phyloP scores from a whole-genome alignment of 2,888 invertebrate genomes.

The Acronicta psi region DNA sequence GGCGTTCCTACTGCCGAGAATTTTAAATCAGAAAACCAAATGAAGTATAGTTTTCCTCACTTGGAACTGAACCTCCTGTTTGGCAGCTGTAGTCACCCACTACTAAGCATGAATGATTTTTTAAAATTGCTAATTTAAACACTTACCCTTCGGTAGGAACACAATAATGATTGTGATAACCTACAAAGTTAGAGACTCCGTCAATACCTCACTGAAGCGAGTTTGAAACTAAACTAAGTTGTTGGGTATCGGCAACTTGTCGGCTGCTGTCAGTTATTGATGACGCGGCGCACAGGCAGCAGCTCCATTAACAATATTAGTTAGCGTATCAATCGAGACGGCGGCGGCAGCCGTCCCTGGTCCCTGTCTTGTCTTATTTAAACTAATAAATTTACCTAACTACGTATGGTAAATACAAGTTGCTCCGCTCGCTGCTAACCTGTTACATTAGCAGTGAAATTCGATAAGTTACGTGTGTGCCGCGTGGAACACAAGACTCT shows the following conservation, averaged over 20 bases:
- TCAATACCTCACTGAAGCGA: slow-evolving; percentile 3
- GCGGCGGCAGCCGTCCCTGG: too few relatives aligned
- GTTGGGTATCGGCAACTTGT: not conserved
- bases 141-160: not conserved
- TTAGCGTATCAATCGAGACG: not conserved
- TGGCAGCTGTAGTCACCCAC: too few relatives aligned
- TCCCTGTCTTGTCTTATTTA: not conserved
- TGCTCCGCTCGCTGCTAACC: not conserved
- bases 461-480: too few relatives aligned
- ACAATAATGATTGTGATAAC: slow-evolving; percentile 11
- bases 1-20: too few relatives aligned
- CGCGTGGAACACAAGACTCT: too few relatives aligned
- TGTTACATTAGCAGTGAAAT: too few relatives aligned
- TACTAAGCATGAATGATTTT: too few relatives aligned
- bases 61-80: too few relatives aligned
- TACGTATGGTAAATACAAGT: not conserved
- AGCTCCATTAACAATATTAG: slow-evolving; percentile 2
- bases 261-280: slow-evolving; percentile 15
- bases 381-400: slow-evolving; percentile 11
- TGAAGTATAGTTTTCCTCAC: too few relatives aligned
- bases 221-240: slow-evolving; percentile 11
- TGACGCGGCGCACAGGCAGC: not conserved
- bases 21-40: too few relatives aligned
- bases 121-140: too few relatives aligned
- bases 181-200: slow-evolving; percentile 9